Percentiles rank a stretch among this genome's conserved stretches.
These are phyloP conservation scores for Tenualosa thibaudeaui DNA, from an alignment of 2,797 vertebrate species.

Conservation along the genomic window DNA sequence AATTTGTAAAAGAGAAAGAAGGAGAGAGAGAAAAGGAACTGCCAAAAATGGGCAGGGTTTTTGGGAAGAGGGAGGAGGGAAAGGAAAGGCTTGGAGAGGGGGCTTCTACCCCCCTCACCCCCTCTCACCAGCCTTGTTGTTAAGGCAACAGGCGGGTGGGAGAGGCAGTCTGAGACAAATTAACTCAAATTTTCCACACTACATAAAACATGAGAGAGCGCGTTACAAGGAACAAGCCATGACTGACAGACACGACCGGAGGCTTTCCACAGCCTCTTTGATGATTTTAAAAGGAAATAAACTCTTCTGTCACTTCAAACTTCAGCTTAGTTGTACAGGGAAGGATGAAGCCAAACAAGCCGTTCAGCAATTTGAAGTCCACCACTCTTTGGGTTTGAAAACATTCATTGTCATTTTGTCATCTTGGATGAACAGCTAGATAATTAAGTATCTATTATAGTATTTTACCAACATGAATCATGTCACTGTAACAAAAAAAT, in stretches of 20 bases:
- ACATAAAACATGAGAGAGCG: conserved; percentile 52
- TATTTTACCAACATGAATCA: neutral
- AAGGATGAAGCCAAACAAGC: neutral
- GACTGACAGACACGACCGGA: neutral
- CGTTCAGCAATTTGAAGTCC: neutral
- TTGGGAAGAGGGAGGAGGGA: conserved; percentile 57
- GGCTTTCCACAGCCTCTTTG: conserved; percentile 4
- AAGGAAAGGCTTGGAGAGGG: conserved; percentile 34
- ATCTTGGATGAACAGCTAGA: neutral
- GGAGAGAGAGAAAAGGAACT: conserved; percentile 64
- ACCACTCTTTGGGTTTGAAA: neutral
- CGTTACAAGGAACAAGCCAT: conserved; percentile 29
- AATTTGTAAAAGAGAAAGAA: neutral
- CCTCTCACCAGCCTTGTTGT: conserved; percentile 52
- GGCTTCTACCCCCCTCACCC: conserved; percentile 42
- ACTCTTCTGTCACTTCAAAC: neutral
- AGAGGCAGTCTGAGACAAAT: conserved; percentile 62
- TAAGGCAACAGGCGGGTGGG: conserved; percentile 60
- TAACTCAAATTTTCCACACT: conserved; percentile 67
- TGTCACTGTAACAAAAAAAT: neutral
- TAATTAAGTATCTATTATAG: neutral
- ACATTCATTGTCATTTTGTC: neutral
- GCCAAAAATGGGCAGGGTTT: conserved; percentile 77
- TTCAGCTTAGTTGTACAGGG: neutral
- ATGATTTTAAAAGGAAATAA: neutral